Evolutionary conservation across 2,888 invertebrate genomes (phyloP).

Genomic region (Rotaria macrura): DNA sequence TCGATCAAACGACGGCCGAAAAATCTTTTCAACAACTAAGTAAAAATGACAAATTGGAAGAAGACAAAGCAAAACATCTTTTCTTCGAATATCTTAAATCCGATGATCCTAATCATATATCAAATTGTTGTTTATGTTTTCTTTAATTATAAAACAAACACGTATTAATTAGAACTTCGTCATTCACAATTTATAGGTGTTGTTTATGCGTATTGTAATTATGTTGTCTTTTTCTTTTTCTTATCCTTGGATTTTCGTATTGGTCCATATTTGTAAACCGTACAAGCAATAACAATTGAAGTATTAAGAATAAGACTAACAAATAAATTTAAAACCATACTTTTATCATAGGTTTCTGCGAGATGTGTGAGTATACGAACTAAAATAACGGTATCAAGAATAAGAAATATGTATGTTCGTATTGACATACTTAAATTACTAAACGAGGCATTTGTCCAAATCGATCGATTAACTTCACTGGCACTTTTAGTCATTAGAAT

Average conservation of each 20-base stretch:
- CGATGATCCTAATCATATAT: slow-evolving; percentile 5
- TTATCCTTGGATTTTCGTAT: neutral
- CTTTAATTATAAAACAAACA: neutral
- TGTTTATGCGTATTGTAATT: neutral
- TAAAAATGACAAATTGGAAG: neutral
- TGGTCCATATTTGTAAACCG: neutral
- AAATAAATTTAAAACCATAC: neutral
- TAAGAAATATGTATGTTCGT: too few relatives aligned
- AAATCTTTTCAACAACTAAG: slow-evolving; percentile 10
- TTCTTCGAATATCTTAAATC: slow-evolving; percentile 2
- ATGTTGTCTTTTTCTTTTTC: neutral
- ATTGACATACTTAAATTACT: neutral
- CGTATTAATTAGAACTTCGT: too few relatives aligned
- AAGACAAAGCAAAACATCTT: neutral
- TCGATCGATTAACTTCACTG: neutral
- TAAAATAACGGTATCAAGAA: neutral
- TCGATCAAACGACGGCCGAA: neutral
- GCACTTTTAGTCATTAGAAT: neutral
- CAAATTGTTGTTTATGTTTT: slow-evolving; percentile 22
- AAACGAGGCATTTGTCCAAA: neutral
- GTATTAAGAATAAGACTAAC: neutral
- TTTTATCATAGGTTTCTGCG: neutral
- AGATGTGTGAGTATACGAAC: neutral
- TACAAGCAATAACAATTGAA: neutral
- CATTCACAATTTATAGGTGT: neutral